Percentiles rank a stretch among this genome's conserved stretches.
Conservation (phyloP, 2,797 vertebrate genomes). For the Brachyrhaphis roseni region DNA sequence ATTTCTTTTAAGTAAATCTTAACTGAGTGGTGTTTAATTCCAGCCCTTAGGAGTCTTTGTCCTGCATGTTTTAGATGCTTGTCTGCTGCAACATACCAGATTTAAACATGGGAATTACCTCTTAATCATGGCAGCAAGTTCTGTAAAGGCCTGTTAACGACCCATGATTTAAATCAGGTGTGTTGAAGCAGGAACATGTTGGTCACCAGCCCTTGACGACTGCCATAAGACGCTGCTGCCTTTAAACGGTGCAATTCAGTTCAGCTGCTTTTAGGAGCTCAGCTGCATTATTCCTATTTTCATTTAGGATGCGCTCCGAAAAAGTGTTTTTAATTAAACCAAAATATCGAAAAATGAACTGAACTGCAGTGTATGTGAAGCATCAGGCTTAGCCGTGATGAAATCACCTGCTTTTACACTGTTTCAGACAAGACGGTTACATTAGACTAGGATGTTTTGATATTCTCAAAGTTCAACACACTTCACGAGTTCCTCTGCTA, state of each 20-base stretch:
- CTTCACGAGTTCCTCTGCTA: not conserved
- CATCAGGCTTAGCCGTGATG: not conserved
- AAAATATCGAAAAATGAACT: not conserved
- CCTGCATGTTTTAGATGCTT: not conserved
- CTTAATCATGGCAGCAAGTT: not conserved
- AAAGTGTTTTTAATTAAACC: not conserved
- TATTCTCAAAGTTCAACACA: not conserved
- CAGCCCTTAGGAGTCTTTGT: not conserved
- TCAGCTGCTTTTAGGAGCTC: not conserved
- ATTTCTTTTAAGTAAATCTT: not conserved
- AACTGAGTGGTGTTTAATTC: not conserved
- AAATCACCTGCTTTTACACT: not conserved
- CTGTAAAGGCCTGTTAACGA: not conserved
- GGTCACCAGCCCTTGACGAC: not conserved
- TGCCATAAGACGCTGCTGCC: not conserved
- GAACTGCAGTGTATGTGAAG: not conserved
- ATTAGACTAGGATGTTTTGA: not conserved
- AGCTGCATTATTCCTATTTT: not conserved
- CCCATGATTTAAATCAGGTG: not conserved
- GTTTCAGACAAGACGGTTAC: too few relatives aligned
- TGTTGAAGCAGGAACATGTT: not conserved
- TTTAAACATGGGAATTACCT: not conserved
- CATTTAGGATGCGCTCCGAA: not conserved
- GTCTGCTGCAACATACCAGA: not conserved
- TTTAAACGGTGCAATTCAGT: not conserved